Percentiles rank a stretch among this genome's conserved stretches.
Evolutionary conservation across 2,888 invertebrate species (phyloP).

Genomic region (Ernsta delagoae): DNA sequence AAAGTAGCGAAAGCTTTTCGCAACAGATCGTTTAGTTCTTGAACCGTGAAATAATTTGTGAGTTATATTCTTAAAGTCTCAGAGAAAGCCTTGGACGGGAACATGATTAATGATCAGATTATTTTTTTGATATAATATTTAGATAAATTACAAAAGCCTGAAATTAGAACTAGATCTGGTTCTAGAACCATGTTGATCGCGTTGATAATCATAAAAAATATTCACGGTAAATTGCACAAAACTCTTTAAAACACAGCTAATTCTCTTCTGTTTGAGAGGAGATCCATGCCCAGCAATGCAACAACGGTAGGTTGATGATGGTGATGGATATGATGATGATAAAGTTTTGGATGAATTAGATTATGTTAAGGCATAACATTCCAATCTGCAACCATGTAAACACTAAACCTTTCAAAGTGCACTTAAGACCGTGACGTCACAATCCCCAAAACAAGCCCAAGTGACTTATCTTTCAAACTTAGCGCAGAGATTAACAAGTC

Average conservation of each 20-base stretch:
- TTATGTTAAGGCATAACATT: too few species aligned
- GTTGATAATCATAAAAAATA: not conserved
- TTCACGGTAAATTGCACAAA: too few species aligned
- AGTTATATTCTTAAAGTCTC: not conserved
- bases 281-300: too few species aligned
- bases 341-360: too few species aligned
- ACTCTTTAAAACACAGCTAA: too few species aligned
- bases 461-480: not conserved
- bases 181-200: not conserved
- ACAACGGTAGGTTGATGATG: too few species aligned
- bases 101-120: not conserved
- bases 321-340: too few species aligned
- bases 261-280: too few species aligned
- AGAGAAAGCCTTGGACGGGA: not conserved
- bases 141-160: not conserved
- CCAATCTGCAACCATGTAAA: not conserved
- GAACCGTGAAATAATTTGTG: slow-evolving; percentile 8
- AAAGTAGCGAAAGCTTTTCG: not conserved
- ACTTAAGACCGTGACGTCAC: not conserved
- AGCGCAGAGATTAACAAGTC: slow-evolving; percentile 3
- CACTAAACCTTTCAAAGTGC: not conserved
- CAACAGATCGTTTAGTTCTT: slow-evolving; percentile 5
- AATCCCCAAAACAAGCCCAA: not conserved
- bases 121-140: not conserved
- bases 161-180: not conserved